Conservation (phyloP, 1,140 invertebrate species). For the Chlorops oryzae region DNA sequence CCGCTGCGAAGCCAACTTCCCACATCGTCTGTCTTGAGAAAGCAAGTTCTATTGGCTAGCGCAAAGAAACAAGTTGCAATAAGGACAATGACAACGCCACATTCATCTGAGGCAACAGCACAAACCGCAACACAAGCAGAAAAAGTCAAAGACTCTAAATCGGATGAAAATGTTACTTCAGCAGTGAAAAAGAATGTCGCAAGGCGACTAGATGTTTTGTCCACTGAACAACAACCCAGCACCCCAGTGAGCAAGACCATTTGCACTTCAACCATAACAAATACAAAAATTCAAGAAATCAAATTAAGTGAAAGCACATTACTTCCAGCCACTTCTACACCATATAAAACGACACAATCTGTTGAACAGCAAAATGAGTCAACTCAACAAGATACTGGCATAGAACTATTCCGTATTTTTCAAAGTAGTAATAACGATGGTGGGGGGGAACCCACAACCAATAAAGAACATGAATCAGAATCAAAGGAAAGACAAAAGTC, state of each 20-base stretch:
- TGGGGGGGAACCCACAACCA: neutral
- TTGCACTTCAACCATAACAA: too few species aligned
- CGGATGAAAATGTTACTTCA: neutral
- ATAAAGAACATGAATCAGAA: neutral
- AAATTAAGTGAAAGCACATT: too few species aligned
- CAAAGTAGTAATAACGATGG: neutral
- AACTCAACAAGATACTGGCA: neutral
- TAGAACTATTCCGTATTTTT: neutral
- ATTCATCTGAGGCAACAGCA: slow-evolving; percentile 1
- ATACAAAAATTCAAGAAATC: too few species aligned
- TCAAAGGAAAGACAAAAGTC: neutral
- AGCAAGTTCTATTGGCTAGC: slow-evolving; percentile 34
- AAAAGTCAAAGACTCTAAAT: neutral
- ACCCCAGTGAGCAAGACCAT: neutral
- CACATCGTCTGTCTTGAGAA: too few species aligned
- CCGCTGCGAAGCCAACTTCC: slow-evolving; percentile 37
- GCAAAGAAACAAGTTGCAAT: slow-evolving; percentile 30
- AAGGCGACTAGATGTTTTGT: too few species aligned
- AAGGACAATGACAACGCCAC: neutral
- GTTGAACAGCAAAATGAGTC: neutral
- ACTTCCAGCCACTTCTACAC: neutral
- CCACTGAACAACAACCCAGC: too few species aligned
- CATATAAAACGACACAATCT: neutral
- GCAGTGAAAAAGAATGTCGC: neutral
- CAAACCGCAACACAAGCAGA: neutral